A percentile compares a stretch with the other conserved stretches of the same genome.
Evolutionary conservation across 1,140 invertebrate genomes (phyloP).

Genomic region (Scaptomyza montana): DNA sequence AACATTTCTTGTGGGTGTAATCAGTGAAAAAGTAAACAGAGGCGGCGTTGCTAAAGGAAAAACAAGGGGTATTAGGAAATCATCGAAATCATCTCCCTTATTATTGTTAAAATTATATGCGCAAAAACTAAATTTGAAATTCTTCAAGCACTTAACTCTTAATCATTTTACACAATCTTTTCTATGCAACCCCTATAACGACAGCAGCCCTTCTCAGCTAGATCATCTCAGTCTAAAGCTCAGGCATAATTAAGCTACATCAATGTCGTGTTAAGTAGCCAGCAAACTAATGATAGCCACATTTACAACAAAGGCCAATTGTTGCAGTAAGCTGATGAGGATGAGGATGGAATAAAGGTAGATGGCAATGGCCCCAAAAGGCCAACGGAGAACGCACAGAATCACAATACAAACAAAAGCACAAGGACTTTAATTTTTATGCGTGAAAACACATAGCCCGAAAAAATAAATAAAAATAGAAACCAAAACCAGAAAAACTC

Average conservation of each 20-base stretch:
- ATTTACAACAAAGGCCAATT: slow-evolving; percentile 78
- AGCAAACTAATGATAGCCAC: slow-evolving; percentile 78
- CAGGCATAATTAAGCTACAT: slow-evolving; percentile 77
- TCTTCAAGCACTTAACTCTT: background rate
- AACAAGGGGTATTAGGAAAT: background rate
- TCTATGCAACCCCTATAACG: background rate
- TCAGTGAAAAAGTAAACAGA: background rate
- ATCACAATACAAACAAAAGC: slow-evolving; percentile 52
- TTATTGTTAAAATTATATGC: too few species aligned
- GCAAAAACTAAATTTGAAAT: too few species aligned
- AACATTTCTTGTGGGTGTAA: too few species aligned
- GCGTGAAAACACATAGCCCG: slow-evolving; percentile 69
- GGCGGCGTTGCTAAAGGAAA: background rate
- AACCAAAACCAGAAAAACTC: slow-evolving; percentile 22
- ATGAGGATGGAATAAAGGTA: slow-evolving; percentile 1
- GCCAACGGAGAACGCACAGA: slow-evolving; percentile 2
- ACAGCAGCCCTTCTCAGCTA: slow-evolving; percentile 3
- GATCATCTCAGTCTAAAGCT: slow-evolving; percentile 38
- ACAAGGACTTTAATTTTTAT: slow-evolving; percentile 75
- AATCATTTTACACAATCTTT: background rate
- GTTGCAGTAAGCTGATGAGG: slow-evolving; percentile 33
- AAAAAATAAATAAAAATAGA: slow-evolving; percentile 33
- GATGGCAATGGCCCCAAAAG: background rate
- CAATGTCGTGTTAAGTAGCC: slow-evolving; percentile 79
- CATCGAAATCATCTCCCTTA: too few species aligned